Evolutionary conservation across 2,113 vertebrate genomes (phyloP), one percentile per base, ranked within the genome.

Genomic region (Tetrax tetrax): DNA sequence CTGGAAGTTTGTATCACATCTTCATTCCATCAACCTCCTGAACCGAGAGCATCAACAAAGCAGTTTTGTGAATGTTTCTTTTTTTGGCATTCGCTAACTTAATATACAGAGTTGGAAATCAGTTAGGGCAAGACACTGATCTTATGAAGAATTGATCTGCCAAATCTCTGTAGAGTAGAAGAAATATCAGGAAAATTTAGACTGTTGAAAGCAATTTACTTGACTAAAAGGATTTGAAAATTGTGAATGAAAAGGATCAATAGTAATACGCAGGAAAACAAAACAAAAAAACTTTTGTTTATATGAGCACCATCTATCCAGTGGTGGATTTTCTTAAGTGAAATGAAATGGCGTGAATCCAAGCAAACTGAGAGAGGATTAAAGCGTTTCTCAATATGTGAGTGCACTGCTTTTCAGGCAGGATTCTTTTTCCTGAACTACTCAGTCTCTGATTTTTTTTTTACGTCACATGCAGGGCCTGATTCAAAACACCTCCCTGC

Each of bases 111-210:
- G 61, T 43, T 97, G 94, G 87, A 98, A 97, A 93, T 95, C 77
- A 93, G 69, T 87, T 93, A 64, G 48, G 75, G 50, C 90, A 83
- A 96, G 92, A 95, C 89, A 94, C 59, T 84, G 59, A 45, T 80
- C 74, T 97, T 96, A 96, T 72, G 68, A 96, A 93, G 38, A 97
- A 93, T 85, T 95, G 89, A 96, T 97, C 74, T 84, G 87, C 54
- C 71, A 94, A 96, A 96, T 95, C 70, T 95, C 96, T 89, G 29
- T 65, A 83, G 96, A 95, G 70, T 31, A 81, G 93, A 87, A 95
- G 83, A 91, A 95, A 72, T 89, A 96, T 79, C 71, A 90, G 72
- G 69, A 96, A 94, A 93, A 96, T 83, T 92, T 96, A 89, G 47
- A 77, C 41, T 74, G 93, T 90, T 96, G 89, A 89, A 45, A 93